Conservation (phyloP, 2,113 vertebrate genomes). For the Proterorhinus semilunaris region DNA sequence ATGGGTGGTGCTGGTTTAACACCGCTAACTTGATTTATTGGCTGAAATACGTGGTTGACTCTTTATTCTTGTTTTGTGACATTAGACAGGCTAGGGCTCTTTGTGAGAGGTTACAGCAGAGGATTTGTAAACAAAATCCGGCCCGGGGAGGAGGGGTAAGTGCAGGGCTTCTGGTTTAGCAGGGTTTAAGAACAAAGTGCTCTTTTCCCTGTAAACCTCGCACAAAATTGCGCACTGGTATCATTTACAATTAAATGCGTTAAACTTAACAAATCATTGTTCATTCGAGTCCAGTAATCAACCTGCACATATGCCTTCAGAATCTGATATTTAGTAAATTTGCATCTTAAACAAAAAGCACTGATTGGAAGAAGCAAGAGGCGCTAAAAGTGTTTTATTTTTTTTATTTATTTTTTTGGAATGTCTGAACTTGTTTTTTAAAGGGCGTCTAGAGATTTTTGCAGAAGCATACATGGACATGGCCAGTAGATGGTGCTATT, state of each 20-base stretch:
- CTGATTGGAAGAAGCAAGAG: no score
- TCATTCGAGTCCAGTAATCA: no score
- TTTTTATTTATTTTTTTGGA: no score
- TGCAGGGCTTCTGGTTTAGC: slow-evolving; percentile 37
- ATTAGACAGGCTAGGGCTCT: slow-evolving; percentile 12
- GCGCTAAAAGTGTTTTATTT: not conserved
- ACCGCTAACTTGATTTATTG: not conserved
- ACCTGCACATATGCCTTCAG: no score
- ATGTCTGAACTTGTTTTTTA: not conserved
- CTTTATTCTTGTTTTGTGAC: slow-evolving; percentile 8
- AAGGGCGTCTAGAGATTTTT: not conserved
- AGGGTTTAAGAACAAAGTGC: slow-evolving; percentile 56
- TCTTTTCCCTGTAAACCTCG: slow-evolving; percentile 52
- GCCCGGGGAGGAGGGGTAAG: slow-evolving; percentile 18
- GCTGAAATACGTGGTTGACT: slow-evolving; percentile 14
- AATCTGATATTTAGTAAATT: no score
- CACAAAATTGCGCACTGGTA: slow-evolving; percentile 32
- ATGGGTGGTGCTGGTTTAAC: slow-evolving; percentile 6
- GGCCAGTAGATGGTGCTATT: slow-evolving; percentile 5
- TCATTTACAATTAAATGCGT: not conserved
- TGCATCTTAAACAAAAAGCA: no score
- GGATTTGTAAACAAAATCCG: slow-evolving; percentile 72
- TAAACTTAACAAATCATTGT: no score
- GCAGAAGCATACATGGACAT: not conserved
- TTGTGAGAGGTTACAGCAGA: slow-evolving; percentile 35